Evolutionary conservation across 1,140 invertebrate genomes (phyloP), one percentile per base, ranked within the genome.

Genomic region (Dreissena rostriformis): DNA sequence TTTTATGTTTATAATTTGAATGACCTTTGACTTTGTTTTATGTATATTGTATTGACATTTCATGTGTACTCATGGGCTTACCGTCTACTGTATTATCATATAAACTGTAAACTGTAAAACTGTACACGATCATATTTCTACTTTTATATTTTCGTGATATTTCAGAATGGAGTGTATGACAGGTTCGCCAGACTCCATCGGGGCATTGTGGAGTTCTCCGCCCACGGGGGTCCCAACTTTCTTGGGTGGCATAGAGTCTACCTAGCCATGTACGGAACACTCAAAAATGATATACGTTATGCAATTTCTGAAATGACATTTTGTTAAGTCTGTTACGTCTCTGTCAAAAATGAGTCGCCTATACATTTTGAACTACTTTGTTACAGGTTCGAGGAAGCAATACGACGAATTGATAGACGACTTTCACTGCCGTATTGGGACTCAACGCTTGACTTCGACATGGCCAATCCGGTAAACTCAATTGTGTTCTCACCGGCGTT

Each of bases 371-470:
- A 67, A 29, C 22, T 15, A 29, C 22, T 67, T 67, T 67, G 22
- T 67, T 15, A 28, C 39, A 90, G 88, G 74, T 87, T 83, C 63
- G 89, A 90, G 53, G 83, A 84, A 14, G 89, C 89, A 39, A 77
- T 90, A 19, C 72, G 84, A 8, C 73, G 85, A 24, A 81, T 82
- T 22, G 82, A 84, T 22, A 83, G 81, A 12, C 52, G 67, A 12
- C 61, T 93, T 12, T 90, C 91, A 14, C 74, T 94, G n/a, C 93
- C 93, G 14, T 93, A 93, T 86, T 94, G 93, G 92, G 92, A 94
- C 76, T 87, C 86, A 19, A 90, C 91, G 0, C 61, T 93, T 52
- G 93, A 93, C 82, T 80, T 78, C 12, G 87, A 89, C 71, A 81
- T 94, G 24, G 87, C 85, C 0, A 86, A 93, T 84, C 84, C 88